phyloP scores from a whole-genome alignment of 1,140 invertebrate genomes.

The Lordiphosa collinella region DNA sequence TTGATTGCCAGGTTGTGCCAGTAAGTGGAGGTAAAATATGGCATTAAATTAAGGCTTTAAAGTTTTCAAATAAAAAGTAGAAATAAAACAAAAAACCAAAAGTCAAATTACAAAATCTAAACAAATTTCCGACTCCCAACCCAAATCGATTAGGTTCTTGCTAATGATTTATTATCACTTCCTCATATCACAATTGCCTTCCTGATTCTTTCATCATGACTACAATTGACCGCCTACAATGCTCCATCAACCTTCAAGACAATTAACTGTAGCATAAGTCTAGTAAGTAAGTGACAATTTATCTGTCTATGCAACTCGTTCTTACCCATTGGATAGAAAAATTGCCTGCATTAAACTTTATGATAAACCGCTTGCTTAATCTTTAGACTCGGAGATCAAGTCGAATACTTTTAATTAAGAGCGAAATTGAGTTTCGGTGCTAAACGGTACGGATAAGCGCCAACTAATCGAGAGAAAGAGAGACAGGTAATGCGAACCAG shows the following conservation, averaged over 20 bases:
- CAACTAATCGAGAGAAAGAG: constrained; percentile 10
- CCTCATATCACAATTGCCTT: constrained; percentile 5
- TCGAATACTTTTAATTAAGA: constrained; percentile 57
- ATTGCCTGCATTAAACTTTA: constrained; percentile 10
- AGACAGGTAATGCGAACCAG: constrained; percentile 23
- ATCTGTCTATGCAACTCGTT: background rate
- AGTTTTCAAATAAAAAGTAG: too few relatives aligned
- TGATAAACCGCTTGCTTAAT: constrained; percentile 28
- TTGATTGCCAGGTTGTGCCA: too few relatives aligned
- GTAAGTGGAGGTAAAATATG: too few relatives aligned
- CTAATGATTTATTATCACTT: constrained; percentile 3
- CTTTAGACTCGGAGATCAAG: constrained; percentile 31
- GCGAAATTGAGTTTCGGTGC: constrained; percentile 48
- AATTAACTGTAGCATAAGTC: constrained; percentile 36
- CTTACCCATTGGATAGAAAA: constrained; percentile 1
- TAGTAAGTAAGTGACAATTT: constrained; percentile 15
- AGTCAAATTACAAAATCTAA: too few relatives aligned
- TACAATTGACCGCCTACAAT: background rate
- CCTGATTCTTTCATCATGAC: constrained; percentile 6
- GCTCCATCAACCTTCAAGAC: constrained; percentile 41
- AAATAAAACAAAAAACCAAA: too few relatives aligned
- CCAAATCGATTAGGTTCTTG: too few relatives aligned
- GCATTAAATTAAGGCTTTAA: too few relatives aligned
- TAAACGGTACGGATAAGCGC: constrained; percentile 22
- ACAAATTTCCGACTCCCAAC: too few relatives aligned